Conservation (phyloP, 2,888 invertebrate species). For the Hetaerina titia region DNA sequence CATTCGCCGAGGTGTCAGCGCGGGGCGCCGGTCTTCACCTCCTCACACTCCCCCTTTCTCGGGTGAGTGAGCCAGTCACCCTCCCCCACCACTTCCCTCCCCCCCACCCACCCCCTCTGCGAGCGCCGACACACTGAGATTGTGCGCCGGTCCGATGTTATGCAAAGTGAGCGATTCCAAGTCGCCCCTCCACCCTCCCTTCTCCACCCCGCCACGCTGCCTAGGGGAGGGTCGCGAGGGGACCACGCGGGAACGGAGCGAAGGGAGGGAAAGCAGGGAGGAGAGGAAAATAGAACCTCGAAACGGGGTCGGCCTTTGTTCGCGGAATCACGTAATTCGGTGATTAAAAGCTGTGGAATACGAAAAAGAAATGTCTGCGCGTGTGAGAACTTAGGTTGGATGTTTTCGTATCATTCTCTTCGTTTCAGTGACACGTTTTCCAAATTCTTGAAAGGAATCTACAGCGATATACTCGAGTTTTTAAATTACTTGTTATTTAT, state of each 20-base stretch:
- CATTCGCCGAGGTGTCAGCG: conserved; percentile 50
- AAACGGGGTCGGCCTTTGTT: conserved; percentile 1
- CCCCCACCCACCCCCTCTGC: neutral
- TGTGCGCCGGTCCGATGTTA: neutral
- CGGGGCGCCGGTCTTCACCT: neutral
- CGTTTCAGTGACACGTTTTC: no score
- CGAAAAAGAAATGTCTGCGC: neutral
- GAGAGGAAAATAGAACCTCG: neutral
- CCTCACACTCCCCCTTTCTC: neutral
- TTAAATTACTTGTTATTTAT: no score
- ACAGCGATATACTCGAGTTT: no score
- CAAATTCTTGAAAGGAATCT: no score
- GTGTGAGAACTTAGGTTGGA: neutral
- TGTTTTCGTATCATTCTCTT: no score
- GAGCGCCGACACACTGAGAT: neutral
- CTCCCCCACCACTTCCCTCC: neutral
- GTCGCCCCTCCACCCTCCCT: neutral
- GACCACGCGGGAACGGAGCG: neutral
- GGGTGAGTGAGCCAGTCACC: neutral
- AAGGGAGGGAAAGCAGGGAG: neutral
- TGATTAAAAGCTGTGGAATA: neutral
- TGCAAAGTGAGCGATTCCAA: no score
- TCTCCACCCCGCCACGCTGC: no score
- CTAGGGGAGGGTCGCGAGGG: neutral
- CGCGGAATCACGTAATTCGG: neutral